Conservation (phyloP, 1,140 invertebrate species). For the Leptonema lineaticorne region DNA sequence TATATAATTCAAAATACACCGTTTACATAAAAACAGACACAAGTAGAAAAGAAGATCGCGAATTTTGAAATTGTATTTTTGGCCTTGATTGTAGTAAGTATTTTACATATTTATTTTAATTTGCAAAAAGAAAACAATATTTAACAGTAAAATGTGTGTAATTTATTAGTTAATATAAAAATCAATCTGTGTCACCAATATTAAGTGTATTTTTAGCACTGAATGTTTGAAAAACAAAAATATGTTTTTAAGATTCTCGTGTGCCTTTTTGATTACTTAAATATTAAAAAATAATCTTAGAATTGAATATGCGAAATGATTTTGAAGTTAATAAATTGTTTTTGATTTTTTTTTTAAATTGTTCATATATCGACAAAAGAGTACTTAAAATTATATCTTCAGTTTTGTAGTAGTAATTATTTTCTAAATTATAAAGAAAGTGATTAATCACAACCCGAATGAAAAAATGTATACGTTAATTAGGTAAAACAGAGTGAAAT, state of each 20-base stretch:
- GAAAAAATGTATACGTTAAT: constrained; percentile 11
- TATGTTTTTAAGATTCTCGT: constrained; percentile 2
- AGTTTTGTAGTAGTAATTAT: not conserved
- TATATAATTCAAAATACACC: not conserved
- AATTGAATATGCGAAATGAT: no score
- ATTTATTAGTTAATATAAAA: not conserved
- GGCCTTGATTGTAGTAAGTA: constrained; percentile 1
- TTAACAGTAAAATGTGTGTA: not conserved
- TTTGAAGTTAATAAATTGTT: not conserved
- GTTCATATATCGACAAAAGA: no score
- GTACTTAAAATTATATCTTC: no score
- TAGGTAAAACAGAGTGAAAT: constrained; percentile 9
- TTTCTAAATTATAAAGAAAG: not conserved
- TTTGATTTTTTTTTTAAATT: not conserved
- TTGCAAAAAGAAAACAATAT: not conserved
- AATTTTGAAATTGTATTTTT: not conserved
- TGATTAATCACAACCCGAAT: not conserved
- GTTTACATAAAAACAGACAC: not conserved
- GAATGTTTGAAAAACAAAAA: not conserved
- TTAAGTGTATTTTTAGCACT: not conserved
- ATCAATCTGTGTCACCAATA: not conserved
- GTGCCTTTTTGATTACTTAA: constrained; percentile 16
- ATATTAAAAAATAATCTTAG: constrained; percentile 2
- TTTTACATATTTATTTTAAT: not conserved
- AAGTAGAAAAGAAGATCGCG: not conserved